Evolutionary conservation across 1,140 invertebrate species (phyloP), one percentile per base, ranked within the genome.

Genomic region (Eubasilissa regina): DNA sequence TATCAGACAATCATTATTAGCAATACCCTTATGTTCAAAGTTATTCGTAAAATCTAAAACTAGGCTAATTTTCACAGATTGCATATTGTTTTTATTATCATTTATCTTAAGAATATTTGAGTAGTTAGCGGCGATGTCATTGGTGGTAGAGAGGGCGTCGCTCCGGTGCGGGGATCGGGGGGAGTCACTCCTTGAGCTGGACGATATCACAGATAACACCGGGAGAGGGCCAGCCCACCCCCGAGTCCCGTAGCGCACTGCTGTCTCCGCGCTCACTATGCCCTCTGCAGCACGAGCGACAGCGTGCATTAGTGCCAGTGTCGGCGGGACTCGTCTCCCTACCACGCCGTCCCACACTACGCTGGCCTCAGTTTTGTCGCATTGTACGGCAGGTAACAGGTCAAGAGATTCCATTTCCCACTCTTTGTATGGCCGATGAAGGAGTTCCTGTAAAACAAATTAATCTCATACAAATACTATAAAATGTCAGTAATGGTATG

Each of bases 151-250:
- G 80, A 64, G 76, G 78, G 48, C 73, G 56, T 56, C 77, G 77
- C 72, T 82, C 75, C 78, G 60, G 76, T 68, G 45, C 66, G 76
- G 47, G 55, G 75, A n/a, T n/a, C n/a, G 47, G 78, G 77, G 56
- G 55, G 77, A 75, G 77, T 51, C 72, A 77, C 56, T 75, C 87
- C 88, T 91, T 92, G 91, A 93, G 92, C 92, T 92, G 90, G 91
- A 90, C 19, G 60, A 62, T 94, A 94, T 94, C 93, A 94, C 93
- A 94, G 93, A 87, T 80, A 77, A 75, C 68, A 74, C 83, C 84
- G 83, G 79, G 76, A 79, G 82, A 84, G 83, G 85, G 86, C 84
- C 85, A 86, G 86, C 86, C 87, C 88, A 87, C 88, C 87, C 88
- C 84, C n/a, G n/a, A n/a, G 85, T 84, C 88, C 85, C 84, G n/a